phyloP scores from a whole-genome alignment of 2,888 invertebrate genomes.

The Scaptomyza cyrtandrae region DNA sequence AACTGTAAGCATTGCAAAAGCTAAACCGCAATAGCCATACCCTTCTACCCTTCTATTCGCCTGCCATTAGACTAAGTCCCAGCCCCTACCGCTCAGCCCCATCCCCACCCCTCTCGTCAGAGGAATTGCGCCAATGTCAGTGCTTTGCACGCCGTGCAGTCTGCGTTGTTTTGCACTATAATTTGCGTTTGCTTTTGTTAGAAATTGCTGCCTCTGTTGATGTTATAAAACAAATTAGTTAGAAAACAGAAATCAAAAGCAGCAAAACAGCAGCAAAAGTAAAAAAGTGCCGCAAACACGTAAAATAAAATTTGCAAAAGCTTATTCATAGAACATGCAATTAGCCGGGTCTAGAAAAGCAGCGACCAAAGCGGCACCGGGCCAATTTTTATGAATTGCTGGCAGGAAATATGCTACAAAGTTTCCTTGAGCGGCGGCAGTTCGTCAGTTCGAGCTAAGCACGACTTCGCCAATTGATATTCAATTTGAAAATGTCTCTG shows the following conservation, averaged over 20 bases:
- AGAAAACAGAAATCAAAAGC: slow-evolving; percentile 57
- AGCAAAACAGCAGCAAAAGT: slow-evolving; percentile 29
- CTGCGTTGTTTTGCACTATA: slow-evolving; percentile 70
- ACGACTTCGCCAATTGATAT: background rate
- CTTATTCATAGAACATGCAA: slow-evolving; percentile 65
- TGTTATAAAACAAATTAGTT: slow-evolving; percentile 78
- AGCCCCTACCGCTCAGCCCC: background rate
- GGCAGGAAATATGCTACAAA: slow-evolving; percentile 27
- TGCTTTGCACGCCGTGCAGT: slow-evolving; percentile 70
- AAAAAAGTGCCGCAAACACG: slow-evolving; percentile 48
- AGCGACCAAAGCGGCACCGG: background rate
- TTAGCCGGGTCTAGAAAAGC: slow-evolving; percentile 56
- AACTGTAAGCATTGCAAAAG: slow-evolving; percentile 69
- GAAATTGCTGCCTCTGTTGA: slow-evolving; percentile 53
- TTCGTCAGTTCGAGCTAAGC: background rate
- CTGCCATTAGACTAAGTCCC: slow-evolving; percentile 47
- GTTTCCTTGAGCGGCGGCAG: slow-evolving; percentile 1
- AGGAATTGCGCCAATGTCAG: slow-evolving; percentile 51
- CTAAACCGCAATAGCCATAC: slow-evolving; percentile 63
- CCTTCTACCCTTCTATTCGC: slow-evolving; percentile 26
- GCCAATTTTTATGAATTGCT: slow-evolving; percentile 23
- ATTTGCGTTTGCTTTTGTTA: slow-evolving; percentile 66
- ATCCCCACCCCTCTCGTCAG: too few species aligned
- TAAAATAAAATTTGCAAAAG: slow-evolving; percentile 49
- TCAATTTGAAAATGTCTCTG: background rate